Evolutionary conservation across 2,113 vertebrate genomes (phyloP).

Genomic region (Notiomystis cincta): DNA sequence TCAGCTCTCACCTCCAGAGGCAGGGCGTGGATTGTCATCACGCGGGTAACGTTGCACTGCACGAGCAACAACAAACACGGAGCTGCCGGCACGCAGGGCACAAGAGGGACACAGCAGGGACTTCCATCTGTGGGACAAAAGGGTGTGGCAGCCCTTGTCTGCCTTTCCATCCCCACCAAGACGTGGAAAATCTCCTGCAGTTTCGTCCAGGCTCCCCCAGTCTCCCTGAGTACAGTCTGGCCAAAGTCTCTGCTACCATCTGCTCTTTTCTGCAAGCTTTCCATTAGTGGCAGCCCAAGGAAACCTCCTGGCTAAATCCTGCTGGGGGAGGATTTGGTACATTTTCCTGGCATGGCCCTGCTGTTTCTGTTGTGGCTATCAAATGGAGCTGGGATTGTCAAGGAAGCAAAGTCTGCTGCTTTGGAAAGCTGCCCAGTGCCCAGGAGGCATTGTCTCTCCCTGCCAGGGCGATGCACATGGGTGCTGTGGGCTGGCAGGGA

Average conservation of each 20-base stretch:
- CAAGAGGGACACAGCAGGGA: accelerated
- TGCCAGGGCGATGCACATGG: not conserved
- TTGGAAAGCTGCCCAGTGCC: not conserved
- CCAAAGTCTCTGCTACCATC: not conserved
- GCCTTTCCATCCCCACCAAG: not conserved
- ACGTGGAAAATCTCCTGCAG: not conserved
- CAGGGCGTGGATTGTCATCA: not conserved
- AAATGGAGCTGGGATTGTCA: not conserved
- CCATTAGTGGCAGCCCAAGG: not conserved
- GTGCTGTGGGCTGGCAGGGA: not conserved
- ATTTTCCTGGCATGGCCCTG: not conserved
- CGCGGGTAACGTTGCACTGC: not conserved
- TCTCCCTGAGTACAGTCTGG: not conserved
- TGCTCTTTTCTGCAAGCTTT: constrained; percentile 35
- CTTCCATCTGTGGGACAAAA: not conserved
- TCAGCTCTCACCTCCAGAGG: not conserved
- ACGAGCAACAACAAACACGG: accelerated
- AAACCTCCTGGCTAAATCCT: constrained; percentile 12
- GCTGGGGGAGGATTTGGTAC: not conserved
- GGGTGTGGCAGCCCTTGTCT: not conserved
- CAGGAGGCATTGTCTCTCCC: not conserved
- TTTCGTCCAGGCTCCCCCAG: not conserved
- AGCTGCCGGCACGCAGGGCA: accelerated
- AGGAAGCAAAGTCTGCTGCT: not conserved
- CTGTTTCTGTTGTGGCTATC: constrained; percentile 1